A percentile compares a stretch with the other conserved stretches of the same genome.
Evolutionary conservation across 2,113 vertebrate species (phyloP).

Genomic region (Oryzias curvinotus): DNA sequence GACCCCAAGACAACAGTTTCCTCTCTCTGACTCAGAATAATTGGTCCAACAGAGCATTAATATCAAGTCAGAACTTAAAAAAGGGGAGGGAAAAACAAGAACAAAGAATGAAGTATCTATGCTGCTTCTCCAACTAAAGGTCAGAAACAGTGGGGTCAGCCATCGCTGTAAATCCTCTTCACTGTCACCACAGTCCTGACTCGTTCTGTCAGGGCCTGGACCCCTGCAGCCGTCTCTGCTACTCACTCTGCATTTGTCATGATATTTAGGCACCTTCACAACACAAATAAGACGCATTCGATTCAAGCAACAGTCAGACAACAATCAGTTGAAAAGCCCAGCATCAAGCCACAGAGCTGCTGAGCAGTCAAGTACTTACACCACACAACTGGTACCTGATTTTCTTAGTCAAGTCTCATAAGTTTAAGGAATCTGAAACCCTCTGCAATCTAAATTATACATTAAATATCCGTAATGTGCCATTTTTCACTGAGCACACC

Average conservation of each 20-base stretch:
- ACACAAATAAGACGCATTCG: constrained; percentile 11
- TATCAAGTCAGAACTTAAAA: constrained; percentile 35
- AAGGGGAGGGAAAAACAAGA: constrained; percentile 21
- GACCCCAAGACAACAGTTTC: constrained; percentile 61
- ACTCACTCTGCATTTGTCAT: constrained; percentile 46
- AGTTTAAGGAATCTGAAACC: too few species aligned
- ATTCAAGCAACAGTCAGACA: constrained; percentile 12
- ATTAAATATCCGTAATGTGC: too few species aligned
- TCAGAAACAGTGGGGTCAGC: constrained; percentile 62
- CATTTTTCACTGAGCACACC: too few species aligned
- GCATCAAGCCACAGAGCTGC: not conserved
- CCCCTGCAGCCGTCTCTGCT: constrained; percentile 44
- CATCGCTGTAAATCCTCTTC: constrained; percentile 61
- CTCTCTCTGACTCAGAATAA: constrained; percentile 66
- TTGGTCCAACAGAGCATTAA: constrained; percentile 65
- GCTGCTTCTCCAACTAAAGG: constrained; percentile 57
- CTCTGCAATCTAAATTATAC: too few species aligned
- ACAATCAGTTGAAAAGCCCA: constrained; percentile 11
- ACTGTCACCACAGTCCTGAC: constrained; percentile 48
- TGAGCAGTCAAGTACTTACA: too few species aligned
- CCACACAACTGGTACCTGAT: too few species aligned
- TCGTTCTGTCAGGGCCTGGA: constrained; percentile 45
- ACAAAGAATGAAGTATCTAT: constrained; percentile 54
- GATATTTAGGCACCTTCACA: constrained; percentile 43
- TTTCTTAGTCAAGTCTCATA: too few species aligned